A percentile compares a stretch with the other conserved stretches of the same genome.
These are phyloP conservation scores for Epistrophella euchroma DNA, from an alignment of 2,888 invertebrate genomes.

Conservation along the genomic window DNA sequence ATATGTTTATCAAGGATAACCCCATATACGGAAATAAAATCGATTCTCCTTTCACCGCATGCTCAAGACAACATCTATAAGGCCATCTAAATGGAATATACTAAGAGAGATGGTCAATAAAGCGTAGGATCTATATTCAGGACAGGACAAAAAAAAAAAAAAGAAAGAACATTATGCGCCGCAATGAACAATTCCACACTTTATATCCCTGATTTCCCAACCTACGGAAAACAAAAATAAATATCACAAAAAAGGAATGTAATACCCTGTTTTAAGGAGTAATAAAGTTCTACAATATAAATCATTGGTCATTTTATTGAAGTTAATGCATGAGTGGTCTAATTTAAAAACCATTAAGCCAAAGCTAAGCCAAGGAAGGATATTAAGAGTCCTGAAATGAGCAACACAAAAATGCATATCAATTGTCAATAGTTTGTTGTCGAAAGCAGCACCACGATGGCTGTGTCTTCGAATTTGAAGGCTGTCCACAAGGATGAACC, in stretches of 20 bases:
- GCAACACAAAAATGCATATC: constrained; percentile 12
- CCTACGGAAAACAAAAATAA: background rate
- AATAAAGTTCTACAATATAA: constrained; percentile 59
- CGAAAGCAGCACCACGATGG: constrained; percentile 28
- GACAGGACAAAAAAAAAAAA: constrained; percentile 13
- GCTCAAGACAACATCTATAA: constrained; percentile 43
- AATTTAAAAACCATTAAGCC: constrained; percentile 69
- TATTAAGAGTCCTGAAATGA: background rate
- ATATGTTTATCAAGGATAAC: constrained; percentile 45
- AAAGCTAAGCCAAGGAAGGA: background rate
- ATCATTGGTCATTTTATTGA: constrained; percentile 55
- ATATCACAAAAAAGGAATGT: constrained; percentile 34
- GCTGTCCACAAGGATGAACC: background rate
- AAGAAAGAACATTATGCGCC: constrained; percentile 26
- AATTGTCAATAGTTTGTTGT: constrained; percentile 15
- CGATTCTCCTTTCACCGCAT: constrained; percentile 41
- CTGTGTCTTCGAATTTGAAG: constrained; percentile 23
- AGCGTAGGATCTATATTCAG: constrained; percentile 30
- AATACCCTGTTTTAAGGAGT: constrained; percentile 52
- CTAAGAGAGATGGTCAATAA: constrained; percentile 46
- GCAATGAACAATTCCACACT: constrained; percentile 34
- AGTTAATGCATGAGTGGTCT: constrained; percentile 45
- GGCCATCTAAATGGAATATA: constrained; percentile 45
- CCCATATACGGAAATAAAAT: constrained; percentile 49
- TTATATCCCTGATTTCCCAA: constrained; percentile 9